phyloP scores from a whole-genome alignment of 1,140 invertebrate species.

The Anastrepha obliqua region DNA sequence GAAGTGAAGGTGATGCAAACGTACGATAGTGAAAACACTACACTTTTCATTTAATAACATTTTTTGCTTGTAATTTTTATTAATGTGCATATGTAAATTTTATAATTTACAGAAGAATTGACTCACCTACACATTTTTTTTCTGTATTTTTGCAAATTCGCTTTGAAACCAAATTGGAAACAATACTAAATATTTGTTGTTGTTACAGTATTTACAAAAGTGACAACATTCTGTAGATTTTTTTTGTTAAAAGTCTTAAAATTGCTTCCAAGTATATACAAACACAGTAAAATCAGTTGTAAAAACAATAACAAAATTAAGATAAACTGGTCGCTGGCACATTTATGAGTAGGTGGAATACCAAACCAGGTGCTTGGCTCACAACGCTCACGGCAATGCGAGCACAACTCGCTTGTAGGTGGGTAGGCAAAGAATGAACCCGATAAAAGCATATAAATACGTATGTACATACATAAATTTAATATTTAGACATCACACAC shows the following conservation, averaged over 20 bases:
- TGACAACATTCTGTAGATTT: constrained; percentile 1
- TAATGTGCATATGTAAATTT: constrained; percentile 43
- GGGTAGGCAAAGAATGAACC: constrained; percentile 33
- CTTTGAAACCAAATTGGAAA: constrained; percentile 12
- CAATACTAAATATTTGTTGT: neutral
- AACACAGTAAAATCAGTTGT: neutral
- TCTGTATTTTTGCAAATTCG: constrained; percentile 23
- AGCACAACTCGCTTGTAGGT: constrained; percentile 26
- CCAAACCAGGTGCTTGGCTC: constrained; percentile 47
- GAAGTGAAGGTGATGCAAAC: neutral
- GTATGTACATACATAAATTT: neutral
- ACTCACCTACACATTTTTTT: constrained; percentile 32
- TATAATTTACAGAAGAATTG: neutral
- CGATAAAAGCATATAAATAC: neutral
- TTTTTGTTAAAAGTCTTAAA: constrained; percentile 7
- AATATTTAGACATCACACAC: neutral
- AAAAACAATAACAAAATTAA: constrained; percentile 38
- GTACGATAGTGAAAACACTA: constrained; percentile 6
- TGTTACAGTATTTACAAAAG: constrained; percentile 29
- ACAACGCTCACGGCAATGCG: constrained; percentile 6
- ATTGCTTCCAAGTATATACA: neutral
- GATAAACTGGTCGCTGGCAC: constrained; percentile 33
- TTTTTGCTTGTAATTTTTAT: neutral
- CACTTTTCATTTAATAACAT: constrained; percentile 29
- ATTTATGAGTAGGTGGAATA: constrained; percentile 44